phyloP scores from a whole-genome alignment of 1,140 invertebrate genomes.

The Yoshiicerus persimilis region DNA sequence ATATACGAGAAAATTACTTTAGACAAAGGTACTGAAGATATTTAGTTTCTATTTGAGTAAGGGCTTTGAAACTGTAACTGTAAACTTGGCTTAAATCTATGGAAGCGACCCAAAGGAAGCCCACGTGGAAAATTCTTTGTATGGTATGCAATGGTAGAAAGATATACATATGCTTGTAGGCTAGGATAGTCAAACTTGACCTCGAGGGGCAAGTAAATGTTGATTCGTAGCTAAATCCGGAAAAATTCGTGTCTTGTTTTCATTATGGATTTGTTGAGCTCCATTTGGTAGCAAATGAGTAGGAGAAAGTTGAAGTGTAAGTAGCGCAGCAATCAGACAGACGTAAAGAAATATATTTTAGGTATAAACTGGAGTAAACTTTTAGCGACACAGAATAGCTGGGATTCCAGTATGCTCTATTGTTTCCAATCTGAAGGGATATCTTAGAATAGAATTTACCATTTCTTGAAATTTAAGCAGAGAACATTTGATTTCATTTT shows the following conservation, averaged over 20 bases:
- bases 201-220: neutral
- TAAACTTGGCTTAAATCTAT: neutral
- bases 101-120: neutral
- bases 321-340: neutral
- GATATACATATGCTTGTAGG: neutral
- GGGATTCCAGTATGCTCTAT: too few relatives aligned
- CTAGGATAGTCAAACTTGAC: neutral
- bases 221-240: neutral
- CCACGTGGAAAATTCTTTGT: neutral
- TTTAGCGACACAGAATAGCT: too few relatives aligned
- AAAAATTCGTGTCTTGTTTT: slow-evolving; percentile 5
- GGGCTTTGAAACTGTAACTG: neutral
- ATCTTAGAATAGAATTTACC: too few relatives aligned
- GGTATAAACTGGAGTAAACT: neutral
- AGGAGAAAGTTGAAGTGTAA: neutral
- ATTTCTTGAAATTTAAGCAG: too few relatives aligned
- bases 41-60: neutral
- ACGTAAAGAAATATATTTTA: neutral
- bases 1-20: too few relatives aligned
- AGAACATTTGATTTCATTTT: neutral
- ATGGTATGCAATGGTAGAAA: neutral
- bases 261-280: neutral
- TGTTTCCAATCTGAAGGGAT: too few relatives aligned
- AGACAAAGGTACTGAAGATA: neutral
- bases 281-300: neutral